Evolutionary conservation across 2,797 vertebrate genomes (phyloP), one percentile per base, ranked within the genome.

Genomic region (Epinephelus coioides): DNA sequence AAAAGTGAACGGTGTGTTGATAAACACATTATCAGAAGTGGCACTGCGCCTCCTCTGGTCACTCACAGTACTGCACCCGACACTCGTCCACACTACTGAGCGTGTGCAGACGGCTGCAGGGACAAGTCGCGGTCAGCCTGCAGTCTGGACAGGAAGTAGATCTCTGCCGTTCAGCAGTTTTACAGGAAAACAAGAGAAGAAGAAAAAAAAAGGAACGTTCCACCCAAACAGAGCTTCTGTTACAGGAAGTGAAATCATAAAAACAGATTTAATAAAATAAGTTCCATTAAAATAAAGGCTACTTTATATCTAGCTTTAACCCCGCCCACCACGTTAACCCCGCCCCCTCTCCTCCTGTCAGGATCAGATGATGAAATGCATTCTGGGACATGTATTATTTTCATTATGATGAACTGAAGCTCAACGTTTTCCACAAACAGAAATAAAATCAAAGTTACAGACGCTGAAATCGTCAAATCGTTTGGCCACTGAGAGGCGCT

Each of bases 201-300:
- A 57, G 6, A 64, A 70, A 72, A 27, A 49, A 49, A 27, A 21
- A 61, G 14, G 2, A 68, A 47, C 3, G 57, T 11, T 65, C 15
- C 47, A 27, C 38, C 54, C 49, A 70, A 38, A 67, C 18, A 34
- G 56, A 17, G 46, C 68, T 56, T 69, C 47, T 40, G 13, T 68
- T 49, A 40, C 43, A 56, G 14, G 4, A 57, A 65, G 11, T 19
- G 2, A 62, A 70, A 72, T 67, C 43, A 55, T 40, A 17, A 80
- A 83, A 71, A 56, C 61, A 67, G 17, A 6, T 34, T 40, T 27
- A 9, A 69, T 75, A 83, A 75, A 80, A 81, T 69, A 66, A 64
- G 34, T 23, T 71, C 50, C 25, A 79, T 87, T 89, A 76, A 88
- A 91, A 88, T 81, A 79, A 87, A 81, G 40, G 63, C 54, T 73